Percentiles rank a stretch among this genome's conserved stretches.
These are phyloP conservation scores for Scolopax rusticola DNA, from an alignment of 2,797 vertebrate genomes.

Conservation along the genomic window DNA sequence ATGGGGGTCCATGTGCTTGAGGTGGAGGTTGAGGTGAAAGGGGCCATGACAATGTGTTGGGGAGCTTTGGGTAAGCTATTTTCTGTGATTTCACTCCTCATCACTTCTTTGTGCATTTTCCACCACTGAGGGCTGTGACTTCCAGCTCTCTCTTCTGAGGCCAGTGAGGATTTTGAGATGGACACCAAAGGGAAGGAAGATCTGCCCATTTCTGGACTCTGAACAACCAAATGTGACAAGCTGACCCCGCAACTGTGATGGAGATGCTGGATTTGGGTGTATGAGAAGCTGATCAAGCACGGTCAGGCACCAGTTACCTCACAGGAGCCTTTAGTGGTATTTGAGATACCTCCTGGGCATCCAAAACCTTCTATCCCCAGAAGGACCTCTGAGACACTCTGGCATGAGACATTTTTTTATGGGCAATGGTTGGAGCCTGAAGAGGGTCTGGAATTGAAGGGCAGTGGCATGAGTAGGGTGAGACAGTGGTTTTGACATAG, in stretches of 20 bases:
- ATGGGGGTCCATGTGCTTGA: not conserved
- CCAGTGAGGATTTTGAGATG: not conserved
- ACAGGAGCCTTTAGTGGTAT: not conserved
- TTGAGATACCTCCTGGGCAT: not conserved
- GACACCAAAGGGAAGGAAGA: not conserved
- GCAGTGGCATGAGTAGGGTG: not conserved
- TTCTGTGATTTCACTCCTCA: not conserved
- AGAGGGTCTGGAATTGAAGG: not conserved
- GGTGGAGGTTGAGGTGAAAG: not conserved
- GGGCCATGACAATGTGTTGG: not conserved
- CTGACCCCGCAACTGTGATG: not conserved
- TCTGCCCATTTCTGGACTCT: not conserved
- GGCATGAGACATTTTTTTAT: not conserved
- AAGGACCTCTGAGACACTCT: not conserved
- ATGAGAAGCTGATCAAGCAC: not conserved
- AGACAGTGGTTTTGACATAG: not conserved
- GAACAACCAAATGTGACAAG: not conserved
- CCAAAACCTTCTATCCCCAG: not conserved
- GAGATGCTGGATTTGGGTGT: not conserved
- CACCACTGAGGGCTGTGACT: rapidly evolving
- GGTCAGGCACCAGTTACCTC: not conserved
- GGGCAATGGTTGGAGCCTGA: not conserved
- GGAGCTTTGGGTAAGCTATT: not conserved
- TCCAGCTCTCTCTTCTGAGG: not conserved
- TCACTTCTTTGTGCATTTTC: not conserved